Evolutionary conservation across 2,113 vertebrate genomes (phyloP), one percentile per base, ranked within the genome.

Genomic region (Hassar affinis): DNA sequence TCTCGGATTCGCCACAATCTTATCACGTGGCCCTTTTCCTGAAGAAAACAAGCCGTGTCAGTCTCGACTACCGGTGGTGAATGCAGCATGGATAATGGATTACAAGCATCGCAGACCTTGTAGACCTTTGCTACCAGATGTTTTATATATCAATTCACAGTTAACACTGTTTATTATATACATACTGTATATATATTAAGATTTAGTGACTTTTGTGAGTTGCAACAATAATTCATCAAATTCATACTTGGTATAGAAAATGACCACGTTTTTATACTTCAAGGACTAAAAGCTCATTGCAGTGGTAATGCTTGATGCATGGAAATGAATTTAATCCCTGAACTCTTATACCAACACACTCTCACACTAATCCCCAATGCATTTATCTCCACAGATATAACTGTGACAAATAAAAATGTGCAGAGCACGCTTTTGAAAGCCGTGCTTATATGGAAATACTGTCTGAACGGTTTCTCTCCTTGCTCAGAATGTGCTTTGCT

Each of bases 401-500:
- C 49, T 75, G 2, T 51, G 72, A 76, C n/a, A 76, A 54, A n/a
- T 33, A n/a, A 42, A n/a, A 72, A 72, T 1, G 42, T n/a, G 12
- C 22, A 3, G 68, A 14, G 35, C 25, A 45, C 12, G 38, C 22
- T 72, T n/a, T 68, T 17, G 22, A 74, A 74, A 30, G 7, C 15
- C 47, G 1, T 75, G n/a, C 14, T 76, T 27, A 76, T 22, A 35
- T 68, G 35, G 35, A 68, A 64, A 68, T 38, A 22, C 20, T 1
- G 18, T 54, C 72, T 12, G 3, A 75, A 52, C 35, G 30, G 17
- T 76, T 35, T 18, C 30, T 52, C 6, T 75, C 15, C 49, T 52
- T 11, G 27, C 72, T 75, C 49, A 76, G 71, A 51, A 74, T 49
- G 42, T 56, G 11, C 61, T 47, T 72, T 56, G 47, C 59, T 78